Evolutionary conservation across 2,797 vertebrate species (phyloP).

Genomic region (Meriones psammophilus): DNA sequence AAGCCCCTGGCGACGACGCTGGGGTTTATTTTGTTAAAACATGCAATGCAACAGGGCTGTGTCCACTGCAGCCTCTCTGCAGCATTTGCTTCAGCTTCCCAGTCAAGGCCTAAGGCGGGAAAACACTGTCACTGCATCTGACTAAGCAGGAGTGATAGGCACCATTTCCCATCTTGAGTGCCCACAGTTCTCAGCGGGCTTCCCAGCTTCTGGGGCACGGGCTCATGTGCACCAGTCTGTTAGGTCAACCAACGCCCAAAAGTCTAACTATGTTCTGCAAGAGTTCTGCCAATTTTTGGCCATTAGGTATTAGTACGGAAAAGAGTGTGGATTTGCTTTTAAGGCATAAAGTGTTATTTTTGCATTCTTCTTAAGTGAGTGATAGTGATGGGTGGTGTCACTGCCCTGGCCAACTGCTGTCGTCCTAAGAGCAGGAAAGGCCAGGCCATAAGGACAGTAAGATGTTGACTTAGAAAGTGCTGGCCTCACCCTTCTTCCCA

Average conservation of each 20-base stretch:
- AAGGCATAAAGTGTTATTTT: slow-evolving; percentile 12
- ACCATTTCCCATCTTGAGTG: neutral
- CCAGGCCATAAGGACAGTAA: neutral
- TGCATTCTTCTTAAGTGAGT: slow-evolving; percentile 4
- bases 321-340: slow-evolving; percentile 18
- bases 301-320: neutral
- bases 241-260: slow-evolving; percentile 13
- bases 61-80: neutral
- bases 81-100: neutral
- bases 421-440: neutral
- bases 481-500: neutral
- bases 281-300: slow-evolving; percentile 9
- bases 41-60: neutral
- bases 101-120: neutral
- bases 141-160: neutral
- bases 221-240: neutral
- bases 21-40: neutral
- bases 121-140: neutral
- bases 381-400: neutral
- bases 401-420: neutral
- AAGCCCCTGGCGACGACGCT: neutral
- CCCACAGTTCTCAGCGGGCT: neutral
- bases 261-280: neutral
- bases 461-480: neutral
- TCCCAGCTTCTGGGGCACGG: neutral